Conservation (phyloP, 1,140 invertebrate genomes). For the Drosophila ficusphila region DNA sequence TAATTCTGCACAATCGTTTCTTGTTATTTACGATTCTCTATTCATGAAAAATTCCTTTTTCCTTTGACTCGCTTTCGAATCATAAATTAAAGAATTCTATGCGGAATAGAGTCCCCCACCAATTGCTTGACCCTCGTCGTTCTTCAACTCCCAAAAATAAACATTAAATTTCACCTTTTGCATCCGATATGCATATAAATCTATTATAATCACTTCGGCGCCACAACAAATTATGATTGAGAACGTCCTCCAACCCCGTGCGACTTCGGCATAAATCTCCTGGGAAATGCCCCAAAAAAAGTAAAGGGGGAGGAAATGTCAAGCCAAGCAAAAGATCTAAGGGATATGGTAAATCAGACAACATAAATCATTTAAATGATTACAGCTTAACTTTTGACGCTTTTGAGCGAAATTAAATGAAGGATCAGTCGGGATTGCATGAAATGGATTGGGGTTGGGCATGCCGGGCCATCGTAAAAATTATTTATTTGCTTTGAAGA, state of each 20-base stretch:
- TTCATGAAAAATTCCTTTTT: background rate
- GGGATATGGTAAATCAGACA: conserved; percentile 75
- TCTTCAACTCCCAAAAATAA: conserved; percentile 22
- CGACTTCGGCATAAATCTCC: conserved; percentile 40
- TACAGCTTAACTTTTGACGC: conserved; percentile 81
- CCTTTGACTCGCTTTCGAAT: conserved; percentile 9
- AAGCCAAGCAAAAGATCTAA: conserved; percentile 64
- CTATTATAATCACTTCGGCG: conserved; percentile 79
- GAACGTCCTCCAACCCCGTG: conserved; percentile 58
- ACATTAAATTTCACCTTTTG: conserved; percentile 64
- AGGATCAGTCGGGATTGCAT: conserved; percentile 38
- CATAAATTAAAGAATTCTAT: conserved; percentile 34
- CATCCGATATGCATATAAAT: conserved; percentile 71
- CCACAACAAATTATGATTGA: conserved; percentile 80
- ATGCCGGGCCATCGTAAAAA: conserved; percentile 65
- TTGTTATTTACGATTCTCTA: conserved; percentile 21
- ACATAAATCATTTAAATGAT: conserved; percentile 83
- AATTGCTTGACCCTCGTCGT: conserved; percentile 16
- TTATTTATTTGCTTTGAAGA: conserved; percentile 78
- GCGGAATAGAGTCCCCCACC: conserved; percentile 7
- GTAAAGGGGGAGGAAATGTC: conserved; percentile 34
- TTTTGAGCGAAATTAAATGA: conserved; percentile 82
- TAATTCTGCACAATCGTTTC: background rate
- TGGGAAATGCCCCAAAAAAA: conserved; percentile 16
- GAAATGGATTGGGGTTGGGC: conserved; percentile 3